Base-by-base conservation (phyloP, 1,140 invertebrate species). In the Aphelinus atriplicis region DNA sequence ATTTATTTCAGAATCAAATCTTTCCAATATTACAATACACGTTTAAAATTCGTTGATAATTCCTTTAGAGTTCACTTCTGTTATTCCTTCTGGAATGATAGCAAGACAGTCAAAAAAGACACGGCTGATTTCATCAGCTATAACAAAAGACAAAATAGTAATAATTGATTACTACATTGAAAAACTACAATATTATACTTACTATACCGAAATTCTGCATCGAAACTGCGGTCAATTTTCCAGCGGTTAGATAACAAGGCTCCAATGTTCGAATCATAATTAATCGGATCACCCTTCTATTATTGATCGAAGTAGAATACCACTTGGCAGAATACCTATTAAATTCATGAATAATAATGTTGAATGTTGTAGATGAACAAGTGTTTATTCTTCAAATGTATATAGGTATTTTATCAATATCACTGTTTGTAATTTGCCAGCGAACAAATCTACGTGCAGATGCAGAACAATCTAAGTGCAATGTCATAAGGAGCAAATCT, bases 181-280 rank as follows among this genome's bases (percentile, higher is more conserved):
- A 58, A 58, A 58, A n/a, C 42, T 26, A 26, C 42, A n/a, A 26
- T 58, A 26, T 42, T 7, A 58, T 4, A 26, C n/a, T 58, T 3
- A 58, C 57, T 2, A 4, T 58, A 26, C 57, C 57, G 9, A 58
- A 58, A 58, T n/a, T 58, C 57, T 58, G n/a, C 57, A 58, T 58
- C 46, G 62, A 50, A 2, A 50, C 10, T 9, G 26, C 4, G 2
- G 9, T 50, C 4, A 48, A n/a, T 62, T 64, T 64, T 1, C 46
- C 62, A 48, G 62, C 62, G 1, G 62, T 50, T 0, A 48, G 10
- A 64, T 64, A n/a, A 64, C 45, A 50, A 4, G 62, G 62, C 2
- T 64, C 5, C 26, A 64, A 50, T 10, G 47, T 48, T 9, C 62
- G 62, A 6, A 50, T 7, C 46, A 64, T 64, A 46, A 64, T 64